These are phyloP conservation scores for Bolinopsis microptera DNA, from an alignment of 37 sponge, comb jelly and placozoan genomes.

Conservation along the genomic window DNA sequence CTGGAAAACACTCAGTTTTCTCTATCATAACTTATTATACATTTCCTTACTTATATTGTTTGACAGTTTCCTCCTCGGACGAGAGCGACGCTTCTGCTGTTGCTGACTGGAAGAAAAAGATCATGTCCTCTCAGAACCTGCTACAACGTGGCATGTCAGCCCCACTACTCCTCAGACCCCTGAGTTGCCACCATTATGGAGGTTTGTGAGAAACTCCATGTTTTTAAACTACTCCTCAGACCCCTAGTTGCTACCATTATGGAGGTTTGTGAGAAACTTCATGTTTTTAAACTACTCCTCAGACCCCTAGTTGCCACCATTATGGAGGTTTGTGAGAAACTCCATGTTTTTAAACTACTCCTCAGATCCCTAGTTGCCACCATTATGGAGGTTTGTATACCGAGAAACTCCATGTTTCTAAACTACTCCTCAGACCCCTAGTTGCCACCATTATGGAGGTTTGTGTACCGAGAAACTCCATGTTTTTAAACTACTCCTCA, in stretches of 20 bases:
- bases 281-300: too few relatives aligned
- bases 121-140: background rate
- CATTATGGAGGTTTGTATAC: too few relatives aligned
- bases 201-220: background rate
- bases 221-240: too few relatives aligned
- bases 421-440: too few relatives aligned
- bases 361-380: too few relatives aligned
- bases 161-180: background rate
- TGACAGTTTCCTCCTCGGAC: background rate
- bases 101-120: background rate
- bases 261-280: background rate
- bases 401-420: too few relatives aligned
- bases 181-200: constrained; percentile 18
- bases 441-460: too few relatives aligned
- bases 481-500: too few relatives aligned
- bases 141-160: background rate
- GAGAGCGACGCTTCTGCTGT: constrained; percentile 20
- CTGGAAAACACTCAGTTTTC: background rate
- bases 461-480: too few relatives aligned
- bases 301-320: too few relatives aligned
- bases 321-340: too few relatives aligned
- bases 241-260: constrained; percentile 20
- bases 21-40: background rate
- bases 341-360: too few relatives aligned
- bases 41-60: background rate